Evolutionary conservation across 2,113 vertebrate genomes (phyloP).

Genomic region (Brachionichthys hirsutus): DNA sequence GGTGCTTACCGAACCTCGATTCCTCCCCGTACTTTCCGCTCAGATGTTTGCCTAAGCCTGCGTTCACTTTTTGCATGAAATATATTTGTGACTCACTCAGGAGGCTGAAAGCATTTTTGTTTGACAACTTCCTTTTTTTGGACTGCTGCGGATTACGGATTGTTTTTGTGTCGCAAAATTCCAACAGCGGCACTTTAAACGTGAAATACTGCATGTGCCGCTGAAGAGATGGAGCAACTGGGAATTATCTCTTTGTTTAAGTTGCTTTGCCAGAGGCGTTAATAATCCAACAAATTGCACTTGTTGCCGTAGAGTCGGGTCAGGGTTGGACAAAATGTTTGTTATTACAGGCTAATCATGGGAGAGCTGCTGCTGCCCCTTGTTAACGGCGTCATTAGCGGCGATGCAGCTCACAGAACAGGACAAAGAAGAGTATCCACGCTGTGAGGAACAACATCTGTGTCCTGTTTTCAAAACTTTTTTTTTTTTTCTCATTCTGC

Average conservation of each 20-base stretch:
- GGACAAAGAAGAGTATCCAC: constrained; percentile 2
- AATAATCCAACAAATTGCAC: constrained; percentile 1
- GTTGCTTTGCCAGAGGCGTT: not conserved
- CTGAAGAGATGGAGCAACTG: not conserved
- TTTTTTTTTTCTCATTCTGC: constrained; percentile 18
- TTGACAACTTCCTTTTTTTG: not conserved
- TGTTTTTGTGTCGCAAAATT: not conserved
- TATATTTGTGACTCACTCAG: constrained; percentile 36
- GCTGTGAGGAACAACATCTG: not conserved
- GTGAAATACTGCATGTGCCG: not conserved
- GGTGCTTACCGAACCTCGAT: constrained; percentile 40
- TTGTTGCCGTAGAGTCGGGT: not conserved
- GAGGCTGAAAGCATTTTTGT: not conserved
- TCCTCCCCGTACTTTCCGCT: constrained; percentile 14
- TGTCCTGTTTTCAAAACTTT: constrained; percentile 1
- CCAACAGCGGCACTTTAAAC: not conserved
- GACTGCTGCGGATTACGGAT: constrained; percentile 14
- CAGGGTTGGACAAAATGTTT: not conserved
- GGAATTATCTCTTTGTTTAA: not conserved
- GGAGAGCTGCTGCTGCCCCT: not conserved
- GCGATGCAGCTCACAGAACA: not conserved
- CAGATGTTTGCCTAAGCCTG: constrained; percentile 29
- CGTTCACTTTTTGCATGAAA: constrained; percentile 39
- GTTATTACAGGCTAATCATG: constrained; percentile 2
- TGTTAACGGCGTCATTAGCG: not conserved